A percentile compares a stretch with the other conserved stretches of the same genome.
phyloP scores from a whole-genome alignment of 2,888 invertebrate genomes.

The Steinernema hermaphroditum region DNA sequence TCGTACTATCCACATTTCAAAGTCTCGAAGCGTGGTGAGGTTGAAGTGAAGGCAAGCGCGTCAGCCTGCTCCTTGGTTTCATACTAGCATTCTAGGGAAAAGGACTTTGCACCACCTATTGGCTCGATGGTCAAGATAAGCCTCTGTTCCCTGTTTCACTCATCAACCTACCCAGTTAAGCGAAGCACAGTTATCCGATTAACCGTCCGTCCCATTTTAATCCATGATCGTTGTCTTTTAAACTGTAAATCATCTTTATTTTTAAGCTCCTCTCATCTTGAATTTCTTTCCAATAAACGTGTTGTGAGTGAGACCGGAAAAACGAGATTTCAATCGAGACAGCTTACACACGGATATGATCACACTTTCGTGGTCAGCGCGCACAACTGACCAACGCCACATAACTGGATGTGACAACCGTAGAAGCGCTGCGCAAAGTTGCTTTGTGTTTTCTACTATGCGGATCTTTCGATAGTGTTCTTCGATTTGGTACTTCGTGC shows the following conservation, averaged over 20 bases:
- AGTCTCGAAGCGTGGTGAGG: slow-evolving; percentile 54
- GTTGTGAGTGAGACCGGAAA: not conserved
- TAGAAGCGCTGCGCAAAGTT: slow-evolving; percentile 20
- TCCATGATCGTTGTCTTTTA: not conserved
- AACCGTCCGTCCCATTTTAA: not conserved
- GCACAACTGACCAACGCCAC: not conserved
- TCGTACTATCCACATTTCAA: slow-evolving; percentile 56
- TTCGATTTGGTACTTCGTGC: too few relatives aligned
- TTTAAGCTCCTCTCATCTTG: not conserved
- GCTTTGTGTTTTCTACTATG: slow-evolving; percentile 1
- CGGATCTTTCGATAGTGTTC: too few relatives aligned
- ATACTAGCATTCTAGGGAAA: slow-evolving; percentile 53
- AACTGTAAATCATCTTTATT: not conserved
- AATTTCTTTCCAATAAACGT: slow-evolving; percentile 8
- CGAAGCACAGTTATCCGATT: not conserved
- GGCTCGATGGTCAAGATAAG: slow-evolving; percentile 49
- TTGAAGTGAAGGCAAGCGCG: slow-evolving; percentile 53
- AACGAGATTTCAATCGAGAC: not conserved
- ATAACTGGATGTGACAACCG: not conserved
- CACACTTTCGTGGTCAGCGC: not conserved
- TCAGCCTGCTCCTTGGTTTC: not conserved
- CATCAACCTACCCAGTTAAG: not conserved
- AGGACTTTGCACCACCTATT: slow-evolving; percentile 62
- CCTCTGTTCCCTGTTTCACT: not conserved
- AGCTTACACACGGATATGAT: slow-evolving; percentile 21